phyloP scores from a whole-genome alignment of 2,888 invertebrate species.

The Tubulanus polymorphus region DNA sequence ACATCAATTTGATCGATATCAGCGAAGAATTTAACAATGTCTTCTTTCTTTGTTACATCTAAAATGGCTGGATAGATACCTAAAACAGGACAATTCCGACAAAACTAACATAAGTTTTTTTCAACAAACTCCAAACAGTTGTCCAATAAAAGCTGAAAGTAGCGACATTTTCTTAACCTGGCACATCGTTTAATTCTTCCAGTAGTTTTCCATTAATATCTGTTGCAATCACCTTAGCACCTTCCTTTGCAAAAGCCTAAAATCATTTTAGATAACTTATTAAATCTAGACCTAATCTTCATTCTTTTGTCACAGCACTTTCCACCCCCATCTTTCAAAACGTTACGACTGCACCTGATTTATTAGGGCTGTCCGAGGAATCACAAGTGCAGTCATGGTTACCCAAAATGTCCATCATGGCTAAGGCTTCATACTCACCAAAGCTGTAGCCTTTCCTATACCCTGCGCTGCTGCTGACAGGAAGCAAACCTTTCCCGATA shows the following conservation, averaged over 20 bases:
- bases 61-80: background rate
- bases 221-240: conserved; percentile 39
- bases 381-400: background rate
- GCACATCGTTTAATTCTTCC: conserved; percentile 25
- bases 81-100: background rate
- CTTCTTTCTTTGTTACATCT: conserved; percentile 3
- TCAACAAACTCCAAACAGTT: too few relatives aligned
- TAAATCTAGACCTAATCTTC: too few relatives aligned
- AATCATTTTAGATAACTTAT: conserved; percentile 3
- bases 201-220: conserved; percentile 36
- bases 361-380: background rate
- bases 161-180: conserved; percentile 25
- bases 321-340: background rate
- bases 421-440: conserved; percentile 23
- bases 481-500: conserved; percentile 36
- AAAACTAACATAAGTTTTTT: too few relatives aligned
- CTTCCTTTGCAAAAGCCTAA: conserved; percentile 35
- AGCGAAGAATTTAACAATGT: background rate
- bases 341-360: background rate
- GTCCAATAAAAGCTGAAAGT: too few relatives aligned
- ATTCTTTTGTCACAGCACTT: background rate
- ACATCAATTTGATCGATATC: background rate
- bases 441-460: conserved; percentile 34
- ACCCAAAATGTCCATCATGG: background rate
- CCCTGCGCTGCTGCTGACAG: conserved; percentile 42